These are phyloP conservation scores for Sinocyclocheilus grahami DNA, from an alignment of 2,113 vertebrate species.

Conservation along the genomic window DNA sequence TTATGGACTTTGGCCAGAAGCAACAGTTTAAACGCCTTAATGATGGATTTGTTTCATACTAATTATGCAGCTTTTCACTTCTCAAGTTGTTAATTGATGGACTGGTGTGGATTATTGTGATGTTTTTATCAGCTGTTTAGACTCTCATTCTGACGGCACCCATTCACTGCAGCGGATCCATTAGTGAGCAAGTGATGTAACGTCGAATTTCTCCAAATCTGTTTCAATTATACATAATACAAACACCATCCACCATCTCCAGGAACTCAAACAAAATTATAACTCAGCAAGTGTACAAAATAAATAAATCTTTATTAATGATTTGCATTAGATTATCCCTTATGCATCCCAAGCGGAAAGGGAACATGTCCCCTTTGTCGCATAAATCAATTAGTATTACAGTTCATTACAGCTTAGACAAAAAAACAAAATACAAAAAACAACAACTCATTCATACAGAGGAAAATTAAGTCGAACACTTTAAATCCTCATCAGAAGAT, in stretches of 20 bases:
- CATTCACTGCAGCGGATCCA: not conserved
- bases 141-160: not conserved
- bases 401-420: conserved; percentile 44
- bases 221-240: not conserved
- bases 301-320: conserved; percentile 82
- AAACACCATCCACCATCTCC: not conserved
- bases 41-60: too few relatives aligned
- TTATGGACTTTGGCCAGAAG: too few relatives aligned
- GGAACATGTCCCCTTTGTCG: conserved; percentile 53
- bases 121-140: not conserved
- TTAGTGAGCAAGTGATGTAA: not conserved
- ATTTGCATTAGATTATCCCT: conserved; percentile 70
- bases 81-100: too few relatives aligned
- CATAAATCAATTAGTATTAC: conserved; percentile 55
- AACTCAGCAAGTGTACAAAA: conserved; percentile 64
- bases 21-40: too few relatives aligned
- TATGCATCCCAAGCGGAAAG: conserved; percentile 64
- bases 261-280: not conserved
- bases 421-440: conserved; percentile 3
- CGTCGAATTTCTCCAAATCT: not conserved
- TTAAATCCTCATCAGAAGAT: conserved; percentile 30
- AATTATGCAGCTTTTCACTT: too few relatives aligned
- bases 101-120: not conserved
- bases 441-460: not conserved
- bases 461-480: conserved; percentile 41